These are phyloP conservation scores for Hemichromis elongatus DNA, from an alignment of 2,113 vertebrate species.

Conservation along the genomic window DNA sequence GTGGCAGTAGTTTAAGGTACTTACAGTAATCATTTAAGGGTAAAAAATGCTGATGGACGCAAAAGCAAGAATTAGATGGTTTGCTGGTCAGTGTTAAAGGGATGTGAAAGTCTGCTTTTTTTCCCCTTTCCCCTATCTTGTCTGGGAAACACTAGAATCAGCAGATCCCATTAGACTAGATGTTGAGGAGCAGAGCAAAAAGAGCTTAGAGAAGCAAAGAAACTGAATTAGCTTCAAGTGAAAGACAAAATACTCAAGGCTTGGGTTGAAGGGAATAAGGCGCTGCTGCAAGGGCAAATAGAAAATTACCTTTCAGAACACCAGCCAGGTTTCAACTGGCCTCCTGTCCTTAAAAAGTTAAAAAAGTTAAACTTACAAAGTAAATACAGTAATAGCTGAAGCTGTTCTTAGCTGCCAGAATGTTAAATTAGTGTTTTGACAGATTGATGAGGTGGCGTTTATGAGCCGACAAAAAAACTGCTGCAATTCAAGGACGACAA, in stretches of 20 bases:
- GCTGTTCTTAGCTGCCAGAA: neutral
- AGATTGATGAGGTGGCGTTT: neutral
- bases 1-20: neutral
- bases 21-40: neutral
- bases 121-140: neutral
- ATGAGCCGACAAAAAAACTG: neutral
- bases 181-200: constrained; percentile 27
- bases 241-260: constrained; percentile 29
- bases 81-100: constrained; percentile 7
- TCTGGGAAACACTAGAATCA: constrained; percentile 40
- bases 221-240: constrained; percentile 27
- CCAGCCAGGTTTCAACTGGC: neutral
- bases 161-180: constrained; percentile 28
- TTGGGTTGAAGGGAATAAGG: neutral
- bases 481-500: neutral
- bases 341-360: neutral
- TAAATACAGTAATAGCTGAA: neutral
- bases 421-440: neutral
- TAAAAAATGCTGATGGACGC: constrained; percentile 20
- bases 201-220: constrained; percentile 37
- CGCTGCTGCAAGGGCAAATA: neutral
- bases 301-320: constrained; percentile 14
- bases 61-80: neutral
- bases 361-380: neutral
- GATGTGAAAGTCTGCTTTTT: constrained; percentile 54